Base-by-base conservation (phyloP, 2,797 vertebrate species). In the Numenius phaeopus region DNA sequence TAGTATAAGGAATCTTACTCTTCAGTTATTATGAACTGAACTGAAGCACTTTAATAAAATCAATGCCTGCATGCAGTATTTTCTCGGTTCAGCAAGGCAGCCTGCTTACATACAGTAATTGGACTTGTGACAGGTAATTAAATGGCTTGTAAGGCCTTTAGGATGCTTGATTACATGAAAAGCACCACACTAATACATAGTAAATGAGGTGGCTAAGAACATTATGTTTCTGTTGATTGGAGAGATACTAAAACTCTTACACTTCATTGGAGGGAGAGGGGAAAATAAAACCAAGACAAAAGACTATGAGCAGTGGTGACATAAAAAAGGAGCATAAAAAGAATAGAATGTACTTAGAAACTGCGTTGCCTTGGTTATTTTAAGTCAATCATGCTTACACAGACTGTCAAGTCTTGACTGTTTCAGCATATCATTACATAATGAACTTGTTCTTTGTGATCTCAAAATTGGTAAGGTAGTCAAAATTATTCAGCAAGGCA, bases 71-170 rank as follows among this genome's bases (percentile, higher is more conserved):
- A 34, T 65, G 61, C 27, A 70, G n/a, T 87, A 46, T 91, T 90
- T 91, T 91, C 82, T 80, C 0, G 0, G 70, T 87, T 91, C 82
- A 90, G 67, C 59, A 62, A 87, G 42, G 72, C 83, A 94, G 32
- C 61, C 78, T 94, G 85, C 69, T 96, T 96, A 71, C n/a, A 79
- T 94, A 61, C 81, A 78, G 70, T 94, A 96, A 95, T 86, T 90
- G 84, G 94, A 72, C 92, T 92, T 89, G 79, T 92, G 90, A 95
- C 91, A 96, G 95, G 90, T 97, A 96, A 97, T 98, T 97, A 97
- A 95, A 86, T 90, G 89, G 73, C 70, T 96, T 84, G 64, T 95
- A 93, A 91, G 78, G 87, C 82, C 81, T 97, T 95, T 93, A 80
- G 77, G 90, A 97, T 97, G 91, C 89, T 93, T 96, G 89, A 95